A percentile compares a stretch with the other conserved stretches of the same genome.
phyloP scores from a whole-genome alignment of 2,888 invertebrate genomes.

The Drosophila tanythrix region DNA sequence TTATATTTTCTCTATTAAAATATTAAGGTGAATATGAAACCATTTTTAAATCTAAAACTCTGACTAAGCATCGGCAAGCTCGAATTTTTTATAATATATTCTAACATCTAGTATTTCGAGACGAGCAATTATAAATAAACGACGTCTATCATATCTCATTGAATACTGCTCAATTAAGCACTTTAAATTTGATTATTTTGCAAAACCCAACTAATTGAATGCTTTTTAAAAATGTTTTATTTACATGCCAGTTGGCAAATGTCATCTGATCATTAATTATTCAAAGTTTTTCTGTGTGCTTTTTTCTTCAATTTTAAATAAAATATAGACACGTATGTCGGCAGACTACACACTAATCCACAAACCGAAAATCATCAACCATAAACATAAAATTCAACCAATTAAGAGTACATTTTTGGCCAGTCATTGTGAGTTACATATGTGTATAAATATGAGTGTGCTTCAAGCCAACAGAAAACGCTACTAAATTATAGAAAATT shows the following conservation, averaged over 20 bases:
- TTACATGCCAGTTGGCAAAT: conserved; percentile 1
- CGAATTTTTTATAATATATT: neutral
- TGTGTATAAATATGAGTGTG: neutral
- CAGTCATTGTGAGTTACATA: conserved; percentile 4
- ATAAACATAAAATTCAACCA: conserved; percentile 16
- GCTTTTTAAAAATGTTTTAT: neutral
- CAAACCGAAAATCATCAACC: neutral
- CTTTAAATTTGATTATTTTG: neutral
- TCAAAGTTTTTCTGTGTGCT: neutral
- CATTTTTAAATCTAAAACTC: neutral
- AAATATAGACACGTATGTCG: conserved; percentile 8
- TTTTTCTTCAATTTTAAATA: neutral
- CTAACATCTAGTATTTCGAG: neutral
- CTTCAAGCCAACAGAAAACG: conserved; percentile 3
- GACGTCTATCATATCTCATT: neutral
- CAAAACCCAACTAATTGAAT: neutral
- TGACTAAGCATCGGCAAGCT: neutral
- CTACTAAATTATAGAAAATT: conserved; percentile 71
- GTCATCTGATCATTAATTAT: conserved; percentile 21
- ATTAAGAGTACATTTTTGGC: conserved; percentile 38
- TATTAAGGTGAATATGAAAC: neutral
- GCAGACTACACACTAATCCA: neutral
- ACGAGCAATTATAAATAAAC: neutral
- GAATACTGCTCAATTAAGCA: neutral
- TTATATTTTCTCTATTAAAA: neutral